Evolutionary conservation across 2,888 invertebrate species (phyloP), one percentile per base, ranked within the genome.

Genomic region (Lissocephala sabroskyi): DNA sequence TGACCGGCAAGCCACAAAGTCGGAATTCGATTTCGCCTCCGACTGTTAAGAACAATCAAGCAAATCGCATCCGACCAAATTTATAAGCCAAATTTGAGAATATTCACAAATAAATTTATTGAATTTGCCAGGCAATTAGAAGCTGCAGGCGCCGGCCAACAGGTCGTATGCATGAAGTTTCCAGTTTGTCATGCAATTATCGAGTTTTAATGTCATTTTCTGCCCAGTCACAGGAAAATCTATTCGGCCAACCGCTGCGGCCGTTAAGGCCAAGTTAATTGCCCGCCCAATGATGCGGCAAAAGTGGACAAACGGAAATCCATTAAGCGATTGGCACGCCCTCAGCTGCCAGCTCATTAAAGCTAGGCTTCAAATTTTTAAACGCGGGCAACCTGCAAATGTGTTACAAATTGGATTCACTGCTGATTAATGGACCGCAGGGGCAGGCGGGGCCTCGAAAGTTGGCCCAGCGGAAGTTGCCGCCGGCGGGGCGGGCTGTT

Each of bases 171-270:
- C 33, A 23, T 5, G 23, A 23, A 23, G 7, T 23, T 23, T 23
- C 23, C 67, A 73, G 62, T 58, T 59, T 65, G 68, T 70, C 70
- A 70, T 68, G 70, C 70, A 75, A 75, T 70, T 70, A 70, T 70
- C 60, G 60, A 75, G 61, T 75, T 75, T 75, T 70, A 70, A 70
- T 70, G 73, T 65, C 67, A 71, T 62, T 71, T 68, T 52, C 45
- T 59, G 75, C 68, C 39, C 46, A 67, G 71, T 75, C 68, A 66
- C 64, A 50, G 61, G 56, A 59, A 23, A 23, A 23, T 23, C 23
- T 5, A 23, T n/a, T n/a, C n/a, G n/a, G n/a, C n/a, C n/a, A n/a
- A n/a, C n/a, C n/a, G n/a, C n/a, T n/a, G n/a, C n/a, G n/a, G n/a
- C n/a, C n/a, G n/a, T n/a, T n/a, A n/a, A n/a, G 40, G 46, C 37